A percentile compares a stretch with the other conserved stretches of the same genome.
Evolutionary conservation across 1,140 invertebrate genomes (phyloP).

Genomic region (Lucilia cuprina): DNA sequence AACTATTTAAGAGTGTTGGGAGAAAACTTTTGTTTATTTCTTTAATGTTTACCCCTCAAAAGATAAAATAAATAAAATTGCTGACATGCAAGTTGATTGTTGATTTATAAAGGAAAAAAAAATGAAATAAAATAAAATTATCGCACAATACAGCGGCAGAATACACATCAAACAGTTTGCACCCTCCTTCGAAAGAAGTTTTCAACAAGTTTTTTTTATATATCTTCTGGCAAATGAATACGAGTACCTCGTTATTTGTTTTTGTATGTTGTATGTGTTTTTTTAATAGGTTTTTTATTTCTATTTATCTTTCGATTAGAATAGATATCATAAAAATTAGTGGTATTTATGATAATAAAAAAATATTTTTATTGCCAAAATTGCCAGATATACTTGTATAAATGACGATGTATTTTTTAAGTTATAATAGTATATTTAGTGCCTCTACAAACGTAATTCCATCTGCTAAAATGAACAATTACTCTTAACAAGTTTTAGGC

Average conservation of each 20-base stretch:
- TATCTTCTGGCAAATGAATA: not conserved
- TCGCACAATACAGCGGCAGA: not conserved
- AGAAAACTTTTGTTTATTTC: not conserved
- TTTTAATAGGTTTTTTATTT: not conserved
- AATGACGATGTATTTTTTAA: too few species aligned
- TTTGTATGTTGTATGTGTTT: not conserved
- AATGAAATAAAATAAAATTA: not conserved
- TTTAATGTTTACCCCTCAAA: not conserved
- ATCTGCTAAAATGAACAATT: too few species aligned
- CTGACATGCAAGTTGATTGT: conserved; percentile 3
- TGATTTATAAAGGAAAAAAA: not conserved
- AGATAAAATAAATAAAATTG: not conserved
- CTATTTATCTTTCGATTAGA: not conserved
- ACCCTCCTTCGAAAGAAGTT: not conserved
- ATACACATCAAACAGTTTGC: not conserved
- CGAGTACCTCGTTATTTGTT: not conserved
- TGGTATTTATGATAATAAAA: not conserved
- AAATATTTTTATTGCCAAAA: not conserved
- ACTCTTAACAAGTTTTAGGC: too few species aligned
- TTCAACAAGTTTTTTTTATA: not conserved
- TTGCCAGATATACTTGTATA: too few species aligned
- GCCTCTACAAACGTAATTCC: too few species aligned
- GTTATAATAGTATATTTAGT: too few species aligned
- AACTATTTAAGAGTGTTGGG: not conserved
- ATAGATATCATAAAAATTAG: not conserved